These are phyloP conservation scores for Hippocampus barbouri DNA, from an alignment of 2,113 vertebrate genomes.

Conservation along the genomic window DNA sequence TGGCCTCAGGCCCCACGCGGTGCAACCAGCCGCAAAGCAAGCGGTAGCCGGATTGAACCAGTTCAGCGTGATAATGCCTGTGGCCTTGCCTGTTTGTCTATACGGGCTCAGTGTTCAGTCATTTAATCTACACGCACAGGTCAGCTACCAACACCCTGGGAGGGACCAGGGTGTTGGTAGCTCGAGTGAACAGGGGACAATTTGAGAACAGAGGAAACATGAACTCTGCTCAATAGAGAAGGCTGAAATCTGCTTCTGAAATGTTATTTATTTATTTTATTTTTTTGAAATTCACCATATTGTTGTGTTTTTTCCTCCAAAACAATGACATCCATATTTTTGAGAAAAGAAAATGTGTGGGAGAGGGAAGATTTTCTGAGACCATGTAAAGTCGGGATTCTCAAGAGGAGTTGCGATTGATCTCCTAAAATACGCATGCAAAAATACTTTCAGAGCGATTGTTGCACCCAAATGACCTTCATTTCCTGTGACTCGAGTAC, in stretches of 20 bases:
- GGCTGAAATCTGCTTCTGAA: too few species aligned
- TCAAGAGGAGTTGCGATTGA: background rate
- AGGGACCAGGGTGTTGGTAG: background rate
- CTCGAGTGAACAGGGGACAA: background rate
- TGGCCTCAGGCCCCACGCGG: conserved; percentile 7
- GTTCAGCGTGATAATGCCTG: conserved; percentile 52
- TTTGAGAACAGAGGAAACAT: conserved; percentile 44
- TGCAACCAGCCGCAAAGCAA: conserved; percentile 25
- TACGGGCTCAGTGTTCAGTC: conserved; percentile 38
- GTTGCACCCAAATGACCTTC: conserved; percentile 16
- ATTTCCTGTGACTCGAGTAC: conserved; percentile 27
- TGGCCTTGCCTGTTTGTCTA: conserved; percentile 24
- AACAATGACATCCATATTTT: too few species aligned
- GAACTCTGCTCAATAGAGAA: conserved; percentile 16
- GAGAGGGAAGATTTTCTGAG: too few species aligned
- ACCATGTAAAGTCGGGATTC: background rate
- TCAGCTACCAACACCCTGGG: too few species aligned
- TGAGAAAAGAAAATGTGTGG: too few species aligned
- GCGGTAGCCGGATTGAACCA: conserved; percentile 48
- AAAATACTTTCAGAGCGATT: conserved; percentile 10
- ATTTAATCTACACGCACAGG: conserved; percentile 55
- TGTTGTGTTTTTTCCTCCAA: too few species aligned
- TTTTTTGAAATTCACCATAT: too few species aligned
- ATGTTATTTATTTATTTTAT: too few species aligned
- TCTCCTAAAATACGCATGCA: background rate